Evolutionary conservation across 2,113 vertebrate species (phyloP).

Genomic region (Patagioenas fasciata): DNA sequence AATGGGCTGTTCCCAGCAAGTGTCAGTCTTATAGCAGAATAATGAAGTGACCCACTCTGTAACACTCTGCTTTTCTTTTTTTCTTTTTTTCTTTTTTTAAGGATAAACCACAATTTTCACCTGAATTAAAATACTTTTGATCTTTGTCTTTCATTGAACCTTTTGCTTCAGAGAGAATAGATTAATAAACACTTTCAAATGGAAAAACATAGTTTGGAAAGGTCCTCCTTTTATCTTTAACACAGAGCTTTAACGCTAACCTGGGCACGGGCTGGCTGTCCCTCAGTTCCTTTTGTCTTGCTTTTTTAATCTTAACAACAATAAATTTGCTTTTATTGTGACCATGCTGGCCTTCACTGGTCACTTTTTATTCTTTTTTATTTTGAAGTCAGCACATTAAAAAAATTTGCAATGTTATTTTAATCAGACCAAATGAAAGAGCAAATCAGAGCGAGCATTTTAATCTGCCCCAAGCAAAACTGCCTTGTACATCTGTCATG

Average conservation of each 20-base stretch:
- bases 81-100: too few species aligned
- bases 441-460: slow-evolving; percentile 52
- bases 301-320: background rate
- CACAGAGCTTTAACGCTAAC: background rate
- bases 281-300: background rate
- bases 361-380: slow-evolving; percentile 1
- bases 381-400: slow-evolving; percentile 35
- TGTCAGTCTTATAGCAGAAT: background rate
- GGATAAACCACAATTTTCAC: background rate
- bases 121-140: slow-evolving; percentile 66
- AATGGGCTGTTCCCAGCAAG: background rate
- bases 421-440: slow-evolving; percentile 61
- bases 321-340: slow-evolving; percentile 21
- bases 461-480: slow-evolving; percentile 67
- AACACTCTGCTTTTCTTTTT: background rate
- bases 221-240: slow-evolving; percentile 26
- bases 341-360: background rate
- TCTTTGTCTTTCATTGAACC: slow-evolving; percentile 54
- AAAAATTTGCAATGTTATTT: slow-evolving; percentile 44
- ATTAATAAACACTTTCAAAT: slow-evolving; percentile 54
- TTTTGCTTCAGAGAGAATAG: slow-evolving; percentile 65
- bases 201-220: slow-evolving; percentile 28
- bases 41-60: background rate
- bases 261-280: background rate
- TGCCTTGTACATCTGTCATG: slow-evolving; percentile 69